Conservation (phyloP, 2,113 vertebrate genomes). For the Apteryx owenii region DNA sequence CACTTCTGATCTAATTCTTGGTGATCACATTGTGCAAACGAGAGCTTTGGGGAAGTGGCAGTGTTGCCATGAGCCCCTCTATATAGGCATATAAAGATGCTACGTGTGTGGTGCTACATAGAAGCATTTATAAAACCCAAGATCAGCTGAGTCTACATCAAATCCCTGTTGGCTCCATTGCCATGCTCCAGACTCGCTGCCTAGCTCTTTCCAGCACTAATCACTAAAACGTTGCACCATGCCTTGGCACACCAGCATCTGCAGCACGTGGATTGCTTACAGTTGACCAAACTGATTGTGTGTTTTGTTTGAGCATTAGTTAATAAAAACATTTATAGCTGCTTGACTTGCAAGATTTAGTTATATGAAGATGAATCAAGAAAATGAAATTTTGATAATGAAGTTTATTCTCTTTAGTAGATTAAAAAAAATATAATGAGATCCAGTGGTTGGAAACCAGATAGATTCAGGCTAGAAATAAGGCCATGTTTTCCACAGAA, state of each 20-base stretch:
- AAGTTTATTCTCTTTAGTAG: neutral
- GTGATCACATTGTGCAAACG: rapidly evolving
- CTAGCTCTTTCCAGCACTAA: neutral
- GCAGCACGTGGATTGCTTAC: neutral
- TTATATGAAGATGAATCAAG: neutral
- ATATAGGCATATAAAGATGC: neutral
- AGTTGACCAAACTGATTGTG: neutral
- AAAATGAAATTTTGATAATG: neutral
- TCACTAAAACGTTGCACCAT: neutral
- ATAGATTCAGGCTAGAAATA: neutral
- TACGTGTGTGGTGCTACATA: neutral
- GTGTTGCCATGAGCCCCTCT: neutral
- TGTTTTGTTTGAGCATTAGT: conserved; percentile 1
- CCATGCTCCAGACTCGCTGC: neutral
- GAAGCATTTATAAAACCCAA: neutral
- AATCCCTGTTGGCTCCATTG: rapidly evolving
- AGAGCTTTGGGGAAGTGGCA: neutral
- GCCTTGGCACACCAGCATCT: neutral
- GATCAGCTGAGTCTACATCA: neutral
- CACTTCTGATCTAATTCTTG: neutral
- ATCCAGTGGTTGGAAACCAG: neutral
- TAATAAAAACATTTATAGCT: neutral
- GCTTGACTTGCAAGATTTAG: neutral
- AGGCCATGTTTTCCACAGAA: conserved; percentile 9
- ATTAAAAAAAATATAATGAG: neutral